These are phyloP conservation scores for Tragelaphus imberbis DNA, from an alignment of 2,113 vertebrate genomes.

Conservation along the genomic window DNA sequence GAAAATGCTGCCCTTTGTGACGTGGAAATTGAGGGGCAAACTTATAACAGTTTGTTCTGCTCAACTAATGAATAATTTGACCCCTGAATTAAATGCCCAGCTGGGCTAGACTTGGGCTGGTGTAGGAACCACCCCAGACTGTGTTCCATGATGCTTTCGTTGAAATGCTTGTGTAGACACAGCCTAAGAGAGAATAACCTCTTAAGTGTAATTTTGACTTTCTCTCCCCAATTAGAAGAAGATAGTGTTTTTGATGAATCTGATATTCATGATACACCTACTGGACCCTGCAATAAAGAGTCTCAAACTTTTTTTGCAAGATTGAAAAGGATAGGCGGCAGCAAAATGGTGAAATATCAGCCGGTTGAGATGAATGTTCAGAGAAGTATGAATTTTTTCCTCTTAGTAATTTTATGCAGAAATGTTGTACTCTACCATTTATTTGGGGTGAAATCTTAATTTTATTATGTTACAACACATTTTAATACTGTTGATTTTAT, in stretches of 20 bases:
- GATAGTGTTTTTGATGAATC: conserved; percentile 99
- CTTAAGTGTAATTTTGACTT: conserved; percentile 76
- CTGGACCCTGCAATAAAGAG: conserved; percentile 95
- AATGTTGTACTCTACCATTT: conserved; percentile 72
- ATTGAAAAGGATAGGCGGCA: conserved; percentile 97
- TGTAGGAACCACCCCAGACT: background rate
- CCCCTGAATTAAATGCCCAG: background rate
- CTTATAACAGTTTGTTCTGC: background rate
- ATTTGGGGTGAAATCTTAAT: conserved; percentile 72
- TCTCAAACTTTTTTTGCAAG: conserved; percentile 99
- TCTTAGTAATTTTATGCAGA: conserved; percentile 73
- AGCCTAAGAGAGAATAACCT: conserved; percentile 72
- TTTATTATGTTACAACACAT: conserved; percentile 69
- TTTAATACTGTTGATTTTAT: conserved; percentile 70
- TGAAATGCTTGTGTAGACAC: conserved; percentile 73
- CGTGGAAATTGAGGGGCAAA: background rate
- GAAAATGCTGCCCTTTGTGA: conserved; percentile 3
- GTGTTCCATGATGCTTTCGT: background rate
- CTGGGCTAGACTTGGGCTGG: background rate
- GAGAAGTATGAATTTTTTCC: conserved; percentile 90
- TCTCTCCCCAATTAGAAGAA: conserved; percentile 88
- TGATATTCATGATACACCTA: conserved; percentile 98
- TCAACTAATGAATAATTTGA: background rate
- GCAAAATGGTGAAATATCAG: conserved; percentile 99
- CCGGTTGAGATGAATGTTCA: conserved; percentile 97